Base-by-base conservation (phyloP, 92 coral and sea anemone genomes). In the Zoanthus sociatus region DNA sequence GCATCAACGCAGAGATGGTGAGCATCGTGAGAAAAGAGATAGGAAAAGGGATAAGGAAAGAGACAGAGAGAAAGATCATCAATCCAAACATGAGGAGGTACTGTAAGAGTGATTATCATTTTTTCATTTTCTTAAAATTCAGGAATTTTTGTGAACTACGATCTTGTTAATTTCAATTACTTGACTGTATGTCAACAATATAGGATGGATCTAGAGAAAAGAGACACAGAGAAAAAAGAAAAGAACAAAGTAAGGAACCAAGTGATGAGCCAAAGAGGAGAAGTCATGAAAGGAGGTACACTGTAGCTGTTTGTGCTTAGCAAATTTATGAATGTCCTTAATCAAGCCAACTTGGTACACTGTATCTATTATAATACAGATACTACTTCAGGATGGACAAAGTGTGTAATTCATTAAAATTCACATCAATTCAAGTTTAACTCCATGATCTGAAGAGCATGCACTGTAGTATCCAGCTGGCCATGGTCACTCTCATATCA, bases 151-250 rank as follows among this genome's bases (percentile, higher is more conserved):
- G n/a, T n/a, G n/a, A n/a, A n/a, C n/a, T n/a, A n/a, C n/a, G n/a
- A n/a, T n/a, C n/a, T n/a, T n/a, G n/a, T n/a, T n/a, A n/a, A n/a
- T n/a, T n/a, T 3, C 42, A 33, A 3, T 33, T 33, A 33, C 42
- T 1, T 33, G 42, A 1, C 42, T 33, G 42, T 33, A n/a, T n/a
- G n/a, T n/a, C n/a, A n/a, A n/a, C n/a, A n/a, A n/a, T n/a, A n/a
- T n/a, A 68, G 86, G 89, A 73, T 82, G 87, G 90, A 81, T 74
- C 88, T 26, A 75, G 73, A 68, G 83, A 87, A 46, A 77, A 78
- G 54, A 79, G 86, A 87, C 82, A 46, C 32, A 78, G 21, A 70
- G 79, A 61, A 71, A 87, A n/a, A 86, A 64, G 86, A 46, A 55
- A 88, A 85, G 74, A 79, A 77, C 73, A 67, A 75, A 50, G 73